A percentile compares a stretch with the other conserved stretches of the same genome.
phyloP scores from a whole-genome alignment of 1,140 invertebrate genomes.

The Saxidomus purpurata region DNA sequence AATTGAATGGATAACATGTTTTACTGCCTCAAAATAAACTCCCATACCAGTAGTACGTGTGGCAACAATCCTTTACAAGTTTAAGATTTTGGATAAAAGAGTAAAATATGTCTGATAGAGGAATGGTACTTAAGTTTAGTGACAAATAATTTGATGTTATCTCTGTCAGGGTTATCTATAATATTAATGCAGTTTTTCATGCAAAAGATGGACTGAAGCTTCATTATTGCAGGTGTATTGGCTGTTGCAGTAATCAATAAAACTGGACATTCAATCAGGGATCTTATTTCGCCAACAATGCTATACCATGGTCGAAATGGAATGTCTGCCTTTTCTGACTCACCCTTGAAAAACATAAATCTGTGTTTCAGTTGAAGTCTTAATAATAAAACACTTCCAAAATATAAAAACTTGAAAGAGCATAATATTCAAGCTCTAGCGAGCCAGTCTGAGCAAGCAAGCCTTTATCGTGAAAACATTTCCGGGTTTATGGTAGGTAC shows the following conservation, averaged over 20 bases:
- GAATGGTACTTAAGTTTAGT: constrained; percentile 8
- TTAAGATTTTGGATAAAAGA: too few relatives aligned
- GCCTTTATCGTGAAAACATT: background rate
- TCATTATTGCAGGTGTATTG: constrained; percentile 37
- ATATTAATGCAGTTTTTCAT: constrained; percentile 17
- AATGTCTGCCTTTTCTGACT: too few relatives aligned
- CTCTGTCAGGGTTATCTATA: constrained; percentile 54
- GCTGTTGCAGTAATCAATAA: constrained; percentile 27
- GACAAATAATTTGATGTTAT: constrained; percentile 65
- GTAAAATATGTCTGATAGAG: constrained; percentile 38
- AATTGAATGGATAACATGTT: constrained; percentile 67
- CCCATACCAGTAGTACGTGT: too few relatives aligned
- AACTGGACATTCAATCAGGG: background rate
- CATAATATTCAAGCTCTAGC: too few relatives aligned
- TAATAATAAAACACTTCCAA: background rate
- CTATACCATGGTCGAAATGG: constrained; percentile 30
- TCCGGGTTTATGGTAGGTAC: background rate
- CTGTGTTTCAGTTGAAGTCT: too few relatives aligned
- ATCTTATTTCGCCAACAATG: constrained; percentile 13
- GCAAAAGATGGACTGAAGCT: constrained; percentile 50
- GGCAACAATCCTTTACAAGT: too few relatives aligned
- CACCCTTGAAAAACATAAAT: too few relatives aligned
- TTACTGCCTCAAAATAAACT: too few relatives aligned
- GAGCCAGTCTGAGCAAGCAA: background rate
- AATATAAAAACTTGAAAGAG: too few relatives aligned